Evolutionary conservation across 1,140 invertebrate species (phyloP).

Genomic region (Portunus trituberculatus): DNA sequence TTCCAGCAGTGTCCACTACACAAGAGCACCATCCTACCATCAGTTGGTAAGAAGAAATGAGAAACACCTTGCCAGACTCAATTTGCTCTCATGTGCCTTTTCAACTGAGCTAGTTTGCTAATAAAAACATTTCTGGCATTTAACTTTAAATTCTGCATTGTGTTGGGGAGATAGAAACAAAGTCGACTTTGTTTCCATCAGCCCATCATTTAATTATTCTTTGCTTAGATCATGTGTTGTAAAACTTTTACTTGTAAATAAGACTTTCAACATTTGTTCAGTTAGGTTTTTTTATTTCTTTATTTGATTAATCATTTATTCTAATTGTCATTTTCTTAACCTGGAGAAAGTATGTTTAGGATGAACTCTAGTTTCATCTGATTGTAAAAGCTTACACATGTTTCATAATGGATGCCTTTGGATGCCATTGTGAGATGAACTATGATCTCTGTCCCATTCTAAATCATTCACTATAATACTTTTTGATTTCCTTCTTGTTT

Average conservation of each 20-base stretch:
- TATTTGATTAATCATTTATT: neutral
- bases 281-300: neutral
- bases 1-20: conserved; percentile 85
- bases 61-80: neutral
- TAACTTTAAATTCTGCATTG: neutral
- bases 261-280: neutral
- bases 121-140: neutral
- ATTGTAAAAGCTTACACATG: too few relatives aligned
- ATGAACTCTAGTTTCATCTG: too few relatives aligned
- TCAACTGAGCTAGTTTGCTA: neutral
- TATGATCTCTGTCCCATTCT: too few relatives aligned
- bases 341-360: too few relatives aligned
- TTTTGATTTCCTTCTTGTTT: too few relatives aligned
- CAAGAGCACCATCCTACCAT: conserved; percentile 60
- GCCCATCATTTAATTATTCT: neutral
- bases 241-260: neutral
- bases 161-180: neutral
- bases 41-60: conserved; percentile 54
- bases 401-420: too few relatives aligned
- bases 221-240: neutral
- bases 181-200: neutral
- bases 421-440: too few relatives aligned
- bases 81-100: neutral
- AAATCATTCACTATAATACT: too few relatives aligned
- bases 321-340: too few relatives aligned